Conservation (phyloP, 2,113 vertebrate genomes). For the Ovis aries region DNA sequence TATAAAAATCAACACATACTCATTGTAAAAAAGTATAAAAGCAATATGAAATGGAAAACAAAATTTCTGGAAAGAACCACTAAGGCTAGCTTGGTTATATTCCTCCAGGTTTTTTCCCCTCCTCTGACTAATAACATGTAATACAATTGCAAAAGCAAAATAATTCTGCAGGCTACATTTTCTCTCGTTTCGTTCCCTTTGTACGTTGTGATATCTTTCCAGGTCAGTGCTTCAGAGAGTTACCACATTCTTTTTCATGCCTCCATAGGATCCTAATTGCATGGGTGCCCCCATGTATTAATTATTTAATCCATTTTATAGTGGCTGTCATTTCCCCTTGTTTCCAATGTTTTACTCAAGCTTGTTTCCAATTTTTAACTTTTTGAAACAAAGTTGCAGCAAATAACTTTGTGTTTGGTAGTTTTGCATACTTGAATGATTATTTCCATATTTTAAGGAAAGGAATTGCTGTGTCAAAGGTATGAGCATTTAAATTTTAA, state of each 20-base stretch:
- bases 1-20: not conserved
- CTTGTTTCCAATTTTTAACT: not conserved
- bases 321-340: not conserved
- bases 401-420: not conserved
- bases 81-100: not conserved
- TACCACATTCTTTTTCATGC: not conserved
- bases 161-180: not conserved
- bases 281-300: not conserved
- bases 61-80: not conserved
- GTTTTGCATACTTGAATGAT: not conserved
- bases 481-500: not conserved
- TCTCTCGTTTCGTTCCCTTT: not conserved
- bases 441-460: not conserved
- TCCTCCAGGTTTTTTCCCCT: not conserved
- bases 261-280: not conserved
- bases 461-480: not conserved
- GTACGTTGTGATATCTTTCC: not conserved
- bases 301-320: slow-evolving; percentile 8
- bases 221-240: not conserved
- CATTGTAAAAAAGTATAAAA: not conserved
- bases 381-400: not conserved
- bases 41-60: not conserved
- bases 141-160: not conserved
- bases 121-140: not conserved
- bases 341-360: not conserved